A percentile compares a stretch with the other conserved stretches of the same genome.
Conservation (phyloP, 2,888 invertebrate species). For the Rotaria sp. region DNA sequence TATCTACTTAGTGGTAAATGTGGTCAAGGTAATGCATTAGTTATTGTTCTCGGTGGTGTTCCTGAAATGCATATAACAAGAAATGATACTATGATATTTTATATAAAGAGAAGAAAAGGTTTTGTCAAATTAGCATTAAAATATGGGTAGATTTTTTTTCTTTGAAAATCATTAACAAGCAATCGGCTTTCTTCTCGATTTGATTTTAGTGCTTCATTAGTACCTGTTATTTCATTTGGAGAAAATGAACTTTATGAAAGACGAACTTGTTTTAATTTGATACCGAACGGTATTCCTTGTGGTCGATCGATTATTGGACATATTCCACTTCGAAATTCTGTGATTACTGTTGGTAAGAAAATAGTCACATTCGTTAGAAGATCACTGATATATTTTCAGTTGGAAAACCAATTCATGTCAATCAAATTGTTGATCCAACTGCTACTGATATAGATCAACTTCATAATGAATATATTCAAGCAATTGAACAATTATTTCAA, state of each 20-base stretch:
- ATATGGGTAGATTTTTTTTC: too few species aligned
- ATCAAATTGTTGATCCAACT: not conserved
- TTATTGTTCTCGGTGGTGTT: not conserved
- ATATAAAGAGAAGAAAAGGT: not conserved
- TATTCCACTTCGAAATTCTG: not conserved
- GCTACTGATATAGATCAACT: not conserved
- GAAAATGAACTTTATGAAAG: not conserved
- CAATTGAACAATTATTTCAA: not conserved
- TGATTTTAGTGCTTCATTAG: not conserved
- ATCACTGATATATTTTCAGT: too few species aligned
- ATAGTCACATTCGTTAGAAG: too few species aligned
- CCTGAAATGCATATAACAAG: not conserved
- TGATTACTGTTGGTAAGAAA: conserved; percentile 8
- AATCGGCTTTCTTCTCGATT: too few species aligned
- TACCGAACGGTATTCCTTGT: not conserved
- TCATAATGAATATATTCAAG: not conserved
- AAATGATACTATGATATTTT: not conserved
- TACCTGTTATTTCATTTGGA: conserved; percentile 12
- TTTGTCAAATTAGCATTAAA: not conserved
- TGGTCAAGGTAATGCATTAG: not conserved
- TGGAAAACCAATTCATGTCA: conserved; percentile 3
- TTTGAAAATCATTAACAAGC: too few species aligned
- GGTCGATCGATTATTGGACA: not conserved
- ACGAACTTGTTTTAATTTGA: not conserved
- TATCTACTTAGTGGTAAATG: not conserved